Conservation (phyloP, 2,888 invertebrate genomes). For the Yponomeuta malinellus region DNA sequence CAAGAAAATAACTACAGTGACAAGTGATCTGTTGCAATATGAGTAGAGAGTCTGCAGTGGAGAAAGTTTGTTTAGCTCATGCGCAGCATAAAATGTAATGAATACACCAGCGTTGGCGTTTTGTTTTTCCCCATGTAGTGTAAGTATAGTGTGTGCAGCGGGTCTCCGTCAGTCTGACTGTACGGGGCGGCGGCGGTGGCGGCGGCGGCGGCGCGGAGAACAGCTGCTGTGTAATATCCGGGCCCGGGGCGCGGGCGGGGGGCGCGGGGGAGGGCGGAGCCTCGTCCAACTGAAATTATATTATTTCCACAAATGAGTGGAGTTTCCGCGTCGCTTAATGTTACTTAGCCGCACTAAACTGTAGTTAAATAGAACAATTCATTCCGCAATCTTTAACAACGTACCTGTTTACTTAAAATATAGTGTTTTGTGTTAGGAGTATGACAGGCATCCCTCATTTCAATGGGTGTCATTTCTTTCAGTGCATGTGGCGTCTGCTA, state of each 20-base stretch:
- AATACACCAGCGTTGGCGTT: too few species aligned
- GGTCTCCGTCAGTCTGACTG: neutral
- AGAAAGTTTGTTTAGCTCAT: too few species aligned
- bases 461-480: too few species aligned
- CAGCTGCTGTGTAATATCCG: neutral
- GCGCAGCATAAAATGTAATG: too few species aligned
- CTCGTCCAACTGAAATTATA: neutral
- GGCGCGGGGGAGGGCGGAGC: neutral
- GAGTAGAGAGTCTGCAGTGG: too few species aligned
- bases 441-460: too few species aligned
- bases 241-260: neutral
- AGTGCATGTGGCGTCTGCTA: too few species aligned
- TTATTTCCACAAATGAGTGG: slow-evolving; percentile 6
- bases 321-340: neutral
- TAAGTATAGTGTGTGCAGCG: neutral
- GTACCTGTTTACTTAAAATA: neutral
- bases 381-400: neutral
- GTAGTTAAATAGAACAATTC: neutral
- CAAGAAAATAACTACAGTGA: too few species aligned
- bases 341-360: slow-evolving; percentile 1
- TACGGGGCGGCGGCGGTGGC: neutral
- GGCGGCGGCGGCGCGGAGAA: neutral
- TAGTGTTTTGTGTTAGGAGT: too few species aligned
- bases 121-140: too few species aligned
- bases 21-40: too few species aligned